Evolutionary conservation across 2,797 vertebrate genomes (phyloP), one percentile per base, ranked within the genome.

Genomic region (Aphelocoma californica): DNA sequence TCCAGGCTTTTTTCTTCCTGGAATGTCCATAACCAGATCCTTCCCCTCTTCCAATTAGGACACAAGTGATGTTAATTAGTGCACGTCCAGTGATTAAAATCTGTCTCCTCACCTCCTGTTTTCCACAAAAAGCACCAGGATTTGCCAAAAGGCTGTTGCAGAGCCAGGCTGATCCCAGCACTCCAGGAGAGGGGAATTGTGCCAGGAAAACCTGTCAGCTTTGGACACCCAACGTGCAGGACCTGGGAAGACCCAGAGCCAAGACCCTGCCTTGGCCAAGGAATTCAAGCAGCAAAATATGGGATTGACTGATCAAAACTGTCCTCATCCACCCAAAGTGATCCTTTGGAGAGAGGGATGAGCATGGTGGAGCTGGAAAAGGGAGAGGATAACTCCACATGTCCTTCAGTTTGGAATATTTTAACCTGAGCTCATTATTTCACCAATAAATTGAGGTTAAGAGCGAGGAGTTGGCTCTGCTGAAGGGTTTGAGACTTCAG

Each of bases 231-330:
- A 34, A 50, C 5, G 0, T 40, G 12, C 23, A 26, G 24, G 10
- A 14, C 11, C 28, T 23, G 21, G 15, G 44, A 58, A 53, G 18
- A 84, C 2, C 31, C 48, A 50, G 44, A 57, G 28, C 12, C 3
- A 0, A 38, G 18, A 56, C 1, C 50, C 26, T 38, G 32, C 40
- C 60, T 40, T 14, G 40, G 26, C 26, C 24, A 38, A 72, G 56
- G 24, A 47, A 7, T 2, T 15, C 32, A 38, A 14, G 29, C 42
- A 51, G n/a, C 14, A 36, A 44, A 57, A 53, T 0, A 0, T 2
- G 15, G 16, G 44, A 72, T 5, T 12, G 40, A 6, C 10, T 1
- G 19, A 10, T 42, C 26, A 29, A 29, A 67, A 57, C 4, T 8
- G 11, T 20, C 42, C 51, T 21, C 23, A 7, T 18, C 36, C 18